phyloP scores from a whole-genome alignment of 2,113 vertebrate genomes.

The Cinclus mexicanus region DNA sequence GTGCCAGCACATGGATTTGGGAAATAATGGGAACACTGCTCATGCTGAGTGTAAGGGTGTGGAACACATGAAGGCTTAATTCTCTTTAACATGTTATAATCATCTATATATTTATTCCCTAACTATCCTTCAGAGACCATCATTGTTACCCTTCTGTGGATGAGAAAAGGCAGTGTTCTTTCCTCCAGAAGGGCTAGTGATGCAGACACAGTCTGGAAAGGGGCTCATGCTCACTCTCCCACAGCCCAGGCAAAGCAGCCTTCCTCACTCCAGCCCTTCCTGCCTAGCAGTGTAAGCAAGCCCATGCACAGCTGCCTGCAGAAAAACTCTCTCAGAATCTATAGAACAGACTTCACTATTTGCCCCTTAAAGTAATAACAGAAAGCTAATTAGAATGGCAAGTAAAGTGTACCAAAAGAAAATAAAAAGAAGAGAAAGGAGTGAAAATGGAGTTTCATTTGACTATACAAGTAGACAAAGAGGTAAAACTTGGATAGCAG shows the following conservation, averaged over 20 bases:
- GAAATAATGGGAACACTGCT: not conserved
- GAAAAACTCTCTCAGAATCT: not conserved
- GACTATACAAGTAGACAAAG: slow-evolving; percentile 19
- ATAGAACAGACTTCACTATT: not conserved
- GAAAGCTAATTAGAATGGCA: slow-evolving; percentile 41
- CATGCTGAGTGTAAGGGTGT: not conserved
- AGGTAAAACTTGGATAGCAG: slow-evolving; percentile 4
- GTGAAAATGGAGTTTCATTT: not conserved
- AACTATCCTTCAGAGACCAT: not conserved
- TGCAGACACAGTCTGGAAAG: not conserved
- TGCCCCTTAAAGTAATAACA: slow-evolving; percentile 1
- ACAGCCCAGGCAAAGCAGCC: not conserved
- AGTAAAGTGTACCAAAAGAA: slow-evolving; percentile 12
- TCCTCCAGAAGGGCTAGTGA: not conserved
- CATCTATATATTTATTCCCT: not conserved
- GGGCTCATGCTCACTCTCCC: not conserved
- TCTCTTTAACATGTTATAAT: not conserved
- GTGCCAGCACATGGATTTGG: not conserved
- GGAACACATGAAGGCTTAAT: not conserved
- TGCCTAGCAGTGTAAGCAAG: not conserved
- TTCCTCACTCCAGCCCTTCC: not conserved
- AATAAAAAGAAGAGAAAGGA: not conserved
- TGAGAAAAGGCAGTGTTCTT: not conserved
- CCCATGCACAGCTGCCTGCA: not conserved
- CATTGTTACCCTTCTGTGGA: not conserved